Evolutionary conservation across 2,797 vertebrate species (phyloP), one percentile per base, ranked within the genome.

Genomic region (Chromobotia macracanthus): DNA sequence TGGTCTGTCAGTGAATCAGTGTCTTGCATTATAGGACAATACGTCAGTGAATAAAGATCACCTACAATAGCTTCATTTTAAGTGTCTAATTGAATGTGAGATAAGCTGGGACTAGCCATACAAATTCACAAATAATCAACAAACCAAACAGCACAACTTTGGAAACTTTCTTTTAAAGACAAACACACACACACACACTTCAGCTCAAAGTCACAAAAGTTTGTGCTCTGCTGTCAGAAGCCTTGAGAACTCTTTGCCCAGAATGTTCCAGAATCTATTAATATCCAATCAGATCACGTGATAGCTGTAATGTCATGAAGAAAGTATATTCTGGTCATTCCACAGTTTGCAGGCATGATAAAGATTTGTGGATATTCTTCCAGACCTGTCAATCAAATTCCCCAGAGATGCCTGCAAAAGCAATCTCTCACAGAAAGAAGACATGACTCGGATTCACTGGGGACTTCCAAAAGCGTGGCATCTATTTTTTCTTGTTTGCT

Each of bases 381-480:
- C 15, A n/a, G 7, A 72, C 15, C 48, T 72, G 56, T 65, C 77
- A 79, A 63, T 79, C 60, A 65, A 72, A 44, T 46, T 65, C 69
- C 48, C 60, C 31, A 64, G 35, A 64, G 21, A 10, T n/a, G 31
- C 18, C 10, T 18, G 60, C 48, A 35, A 31, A 79, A 55, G 48
- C 11, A 44, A 8, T 51, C 56, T 44, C 56, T 46, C 48, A 31
- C 19, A 64, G 21, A 77, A 77, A 69, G 13, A 12, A 77, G 64
- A 58, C 55, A 35, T 60, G 53, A 71, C 56, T 71, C 19, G 19
- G 19, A 65, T 72, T 79, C 35, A 25, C 68, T 16, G 8, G 60
- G 58, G 77, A 79, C 48, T 79, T 65, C 16, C 50, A 58, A 58
- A 58, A 25, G 7, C 0, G 21, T 15, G 16, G 25, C 50, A 44